Evolutionary conservation across 2,888 invertebrate genomes (phyloP), one percentile per base, ranked within the genome.

Genomic region (Campoplex capitator): DNA sequence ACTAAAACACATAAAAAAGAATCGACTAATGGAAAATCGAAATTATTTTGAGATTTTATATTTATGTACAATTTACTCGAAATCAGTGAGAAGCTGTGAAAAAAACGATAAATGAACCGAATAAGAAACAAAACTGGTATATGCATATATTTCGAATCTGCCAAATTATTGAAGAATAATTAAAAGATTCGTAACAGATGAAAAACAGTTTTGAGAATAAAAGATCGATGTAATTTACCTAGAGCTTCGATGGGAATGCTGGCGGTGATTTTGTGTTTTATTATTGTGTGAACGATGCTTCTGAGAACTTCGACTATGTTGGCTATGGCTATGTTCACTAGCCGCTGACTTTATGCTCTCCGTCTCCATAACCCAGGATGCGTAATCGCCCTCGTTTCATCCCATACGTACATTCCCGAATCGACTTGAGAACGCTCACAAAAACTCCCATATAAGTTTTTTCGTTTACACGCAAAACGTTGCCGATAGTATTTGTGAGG

Each of bases 331-430:
- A 93, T 98, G 96, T 95, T 98, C 98, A 93, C 96, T 96, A 92
- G 96, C 95, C 89, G 95, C 96, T 82, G 98, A 98, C 94, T 98
- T 97, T 92, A 98, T 97, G 92, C 98, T 98, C 96, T 98, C 98
- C 92, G 98, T 98, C 96, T 98, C 98, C 98, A 98, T 98, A 94
- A 95, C 95, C 94, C 91, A 88, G 90, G 90, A 90, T 90, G 91
- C 92, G 92, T 91, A 90, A 75, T 93, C 91, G 94, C 94, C 92
- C 94, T 94, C 92, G 94, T 94, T 93, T 95, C 95, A 94, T 95
- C 95, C 95, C 91, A 93, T 91, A 93, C 90, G 89, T 91, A 88
- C 93, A 93, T 93, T 91, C 92, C 93, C 92, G 88, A 80, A 85
- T 91, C 86, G 89, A 86, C 88, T 84, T 84, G 85, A 56, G 48